Evolutionary conservation across 2,888 invertebrate genomes (phyloP), one percentile per base, ranked within the genome.

Genomic region (Daptonema setosum): DNA sequence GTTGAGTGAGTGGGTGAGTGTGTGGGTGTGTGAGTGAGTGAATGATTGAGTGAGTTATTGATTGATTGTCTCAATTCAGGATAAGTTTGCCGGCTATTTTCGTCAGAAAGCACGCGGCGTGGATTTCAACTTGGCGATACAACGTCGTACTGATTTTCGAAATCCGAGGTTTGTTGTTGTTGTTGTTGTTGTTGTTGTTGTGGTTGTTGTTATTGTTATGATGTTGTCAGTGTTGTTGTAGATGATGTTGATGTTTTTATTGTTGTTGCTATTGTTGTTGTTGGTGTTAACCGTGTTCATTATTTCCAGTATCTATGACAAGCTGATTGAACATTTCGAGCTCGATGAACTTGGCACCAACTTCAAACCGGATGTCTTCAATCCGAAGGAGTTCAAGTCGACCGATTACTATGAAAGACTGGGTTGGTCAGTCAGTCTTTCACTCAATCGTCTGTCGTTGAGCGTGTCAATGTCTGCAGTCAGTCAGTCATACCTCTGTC

Each of bases 281-380:
- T 51, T 51, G 24, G 2, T 5, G 5, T n/a, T 5, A n/a, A 47
- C 22, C 5, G 5, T n/a, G 5, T n/a, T 8, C n/a, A n/a, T n/a
- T 47, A 8, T 8, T 50, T 50, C 26, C 66, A 73, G 91, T 68
- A 93, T 95, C 67, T 95, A 95, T 73, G 91, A 93, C 70, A 93
- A 93, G 71, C 76, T 95, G 1, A 87, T 95, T 56, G 83, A 87
- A 64, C 87, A 83, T 74, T 90, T 90, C 76, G 82, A 82, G 64
- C 86, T 95, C 59, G 90, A 93, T 75, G 93, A 95, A 73, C 78
- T 90, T 65, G 93, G 91, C 56, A 90, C 91, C 30, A 93, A 93
- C 74, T 95, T 90, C 74, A 86, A 88, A 25, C 60, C 69, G 56
- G 83, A 87, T 65, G 81, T 87, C 54, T 93, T 87, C 73, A 87